A percentile compares a stretch with the other conserved stretches of the same genome.
Evolutionary conservation across 2,888 invertebrate species (phyloP).

Genomic region (Lamellibrachia columna): DNA sequence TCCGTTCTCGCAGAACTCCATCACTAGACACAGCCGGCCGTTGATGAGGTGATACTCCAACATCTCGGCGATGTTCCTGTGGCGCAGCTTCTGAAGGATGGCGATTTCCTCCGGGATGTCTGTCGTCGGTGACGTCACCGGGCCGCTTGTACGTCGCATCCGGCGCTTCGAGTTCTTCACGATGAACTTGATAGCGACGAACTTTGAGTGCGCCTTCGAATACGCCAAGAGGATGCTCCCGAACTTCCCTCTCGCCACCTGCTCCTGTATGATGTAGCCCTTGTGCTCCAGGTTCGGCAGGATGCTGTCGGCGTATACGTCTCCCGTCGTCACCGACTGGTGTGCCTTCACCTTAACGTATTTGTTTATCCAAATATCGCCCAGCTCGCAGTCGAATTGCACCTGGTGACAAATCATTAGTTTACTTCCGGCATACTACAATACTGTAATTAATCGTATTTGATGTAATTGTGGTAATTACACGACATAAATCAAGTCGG

Average conservation of each 20-base stretch:
- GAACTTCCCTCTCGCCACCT: conserved; percentile 52
- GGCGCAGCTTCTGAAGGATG: conserved; percentile 50
- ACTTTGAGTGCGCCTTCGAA: conserved; percentile 50
- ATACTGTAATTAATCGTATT: too few relatives aligned
- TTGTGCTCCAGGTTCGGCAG: conserved; percentile 50
- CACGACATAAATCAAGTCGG: too few relatives aligned
- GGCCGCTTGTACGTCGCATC: conserved; percentile 39
- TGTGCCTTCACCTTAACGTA: background rate
- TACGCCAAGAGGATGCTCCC: conserved; percentile 54
- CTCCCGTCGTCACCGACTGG: conserved; percentile 34
- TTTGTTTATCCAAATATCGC: conserved; percentile 56
- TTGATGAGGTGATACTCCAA: conserved; percentile 48
- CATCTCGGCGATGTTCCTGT: conserved; percentile 52
- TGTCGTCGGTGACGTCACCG: conserved; percentile 38
- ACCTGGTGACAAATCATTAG: background rate
- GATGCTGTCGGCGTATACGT: conserved; percentile 30
- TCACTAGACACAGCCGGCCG: conserved; percentile 50
- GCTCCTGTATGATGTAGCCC: conserved; percentile 54
- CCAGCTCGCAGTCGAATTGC: conserved; percentile 52
- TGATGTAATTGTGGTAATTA: too few relatives aligned
- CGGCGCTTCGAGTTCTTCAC: conserved; percentile 42
- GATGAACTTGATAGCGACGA: conserved; percentile 53
- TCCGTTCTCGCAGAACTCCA: conserved; percentile 58
- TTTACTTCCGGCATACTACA: background rate
- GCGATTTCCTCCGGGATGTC: conserved; percentile 51